phyloP scores from a whole-genome alignment of 1,140 invertebrate species.

The Eumeta japonica region DNA sequence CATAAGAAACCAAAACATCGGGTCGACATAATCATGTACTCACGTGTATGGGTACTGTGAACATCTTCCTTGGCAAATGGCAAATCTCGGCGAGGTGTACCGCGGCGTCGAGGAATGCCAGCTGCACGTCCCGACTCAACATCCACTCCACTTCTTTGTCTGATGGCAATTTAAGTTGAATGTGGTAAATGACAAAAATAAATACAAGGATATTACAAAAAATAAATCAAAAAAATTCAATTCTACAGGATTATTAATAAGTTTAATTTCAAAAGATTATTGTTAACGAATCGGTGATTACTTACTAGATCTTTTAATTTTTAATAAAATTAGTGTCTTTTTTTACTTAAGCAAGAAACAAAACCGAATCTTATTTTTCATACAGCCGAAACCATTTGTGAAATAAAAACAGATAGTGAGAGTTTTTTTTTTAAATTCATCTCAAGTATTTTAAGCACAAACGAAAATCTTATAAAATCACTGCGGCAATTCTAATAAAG shows the following conservation, averaged over 20 bases:
- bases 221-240: conserved; percentile 9
- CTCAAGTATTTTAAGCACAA: no score
- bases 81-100: conserved; percentile 65
- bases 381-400: no score
- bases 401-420: no score
- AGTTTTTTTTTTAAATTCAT: no score
- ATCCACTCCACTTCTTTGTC: conserved; percentile 89
- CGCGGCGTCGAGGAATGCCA: conserved; percentile 73
- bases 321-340: no score
- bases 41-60: conserved; percentile 70
- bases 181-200: no score
- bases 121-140: conserved; percentile 71
- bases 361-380: background rate
- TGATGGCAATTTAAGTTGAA: conserved; percentile 38
- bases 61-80: conserved; percentile 68
- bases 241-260: background rate
- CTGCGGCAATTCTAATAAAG: no score
- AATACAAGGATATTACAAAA: no score
- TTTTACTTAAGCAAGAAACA: background rate
- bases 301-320: no score
- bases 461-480: no score
- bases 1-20: background rate
- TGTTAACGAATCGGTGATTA: no score
- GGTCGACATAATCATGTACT: conserved; percentile 19
- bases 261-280: no score